Base-by-base conservation (phyloP, 2,113 vertebrate genomes). In the Procavia capensis region DNA sequence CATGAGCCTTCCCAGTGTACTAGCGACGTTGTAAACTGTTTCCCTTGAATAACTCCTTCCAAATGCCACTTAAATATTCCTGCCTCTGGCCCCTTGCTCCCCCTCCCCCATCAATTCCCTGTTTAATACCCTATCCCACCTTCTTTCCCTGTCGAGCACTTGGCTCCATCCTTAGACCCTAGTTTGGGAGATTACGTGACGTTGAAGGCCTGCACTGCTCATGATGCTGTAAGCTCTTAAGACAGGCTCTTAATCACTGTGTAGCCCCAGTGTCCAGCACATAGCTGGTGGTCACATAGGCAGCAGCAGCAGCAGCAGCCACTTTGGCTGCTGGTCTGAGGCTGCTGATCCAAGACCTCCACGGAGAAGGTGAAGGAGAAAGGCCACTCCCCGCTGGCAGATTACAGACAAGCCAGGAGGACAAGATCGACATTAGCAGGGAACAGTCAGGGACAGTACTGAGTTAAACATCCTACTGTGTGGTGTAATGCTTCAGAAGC, bases 321-420 rank as follows among this genome's bases (percentile, higher is more conserved):
- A 5, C 41, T 68, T 68, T 59, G 88, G 93, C 59, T 29, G n/a
- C 66, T 31, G 31, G n/a, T 66, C 74, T 47, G 72, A 22, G 34
- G 54, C 19, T 50, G 64, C 29, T 39, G 81, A 74, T 45, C 84
- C 75, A 86, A 82, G 45, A 83, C 24, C 66, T 79, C 85, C 20
- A 10, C 41, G 63, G 47, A 84, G 70, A 68, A 75, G 68, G 66
- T 17, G 61, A 47, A 78, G 45, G 86, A 25, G 41, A 91, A 66
- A 57, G 75, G n/a, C 29, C 39, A 11, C 91, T 82, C 68, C 39
- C 47, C 36, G 25, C 7, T 80, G 80, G 41, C 39, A 9, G 14
- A 25, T 39, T 59, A 75, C 20, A 90, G 72, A 96, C 17, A 19
- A 83, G 41, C 17, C 84, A 76, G 93, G 74, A 93, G 75, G 76